Conservation (phyloP, 2,888 invertebrate species). For the Pedicia rivosa region DNA sequence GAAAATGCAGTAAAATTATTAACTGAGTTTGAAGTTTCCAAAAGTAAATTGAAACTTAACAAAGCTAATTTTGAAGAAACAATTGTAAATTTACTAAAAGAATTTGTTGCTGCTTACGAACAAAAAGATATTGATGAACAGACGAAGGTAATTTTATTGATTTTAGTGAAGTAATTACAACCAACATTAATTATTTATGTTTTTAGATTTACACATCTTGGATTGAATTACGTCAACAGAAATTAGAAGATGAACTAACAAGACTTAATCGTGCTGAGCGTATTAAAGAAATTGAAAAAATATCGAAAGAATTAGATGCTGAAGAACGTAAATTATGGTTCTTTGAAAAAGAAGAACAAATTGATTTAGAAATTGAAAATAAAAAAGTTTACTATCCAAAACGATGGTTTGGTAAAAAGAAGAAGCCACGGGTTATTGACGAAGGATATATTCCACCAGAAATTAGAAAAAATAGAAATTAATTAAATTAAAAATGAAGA, state of each 20-base stretch:
- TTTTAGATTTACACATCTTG: conserved; percentile 40
- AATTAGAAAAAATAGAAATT: conserved; percentile 21
- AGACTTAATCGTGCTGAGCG: conserved; percentile 33
- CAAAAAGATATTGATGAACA: conserved; percentile 28
- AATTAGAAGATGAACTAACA: conserved; percentile 41
- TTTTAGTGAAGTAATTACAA: conserved; percentile 6
- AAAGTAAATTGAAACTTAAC: conserved; percentile 21
- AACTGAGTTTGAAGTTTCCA: conserved; percentile 23
- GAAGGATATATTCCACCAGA: conserved; percentile 59
- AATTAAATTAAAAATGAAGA: no score
- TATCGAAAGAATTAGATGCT: conserved; percentile 31
- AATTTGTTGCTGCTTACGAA: conserved; percentile 22
- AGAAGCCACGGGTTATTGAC: conserved; percentile 33
- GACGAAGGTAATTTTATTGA: conserved; percentile 18
- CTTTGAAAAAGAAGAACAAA: conserved; percentile 64
- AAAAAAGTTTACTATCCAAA: conserved; percentile 34
- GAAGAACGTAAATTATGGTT: conserved; percentile 57
- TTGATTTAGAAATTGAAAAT: conserved; percentile 52
- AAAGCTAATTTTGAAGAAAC: conserved; percentile 16
- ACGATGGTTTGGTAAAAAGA: conserved; percentile 33
- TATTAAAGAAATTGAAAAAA: conserved; percentile 37
- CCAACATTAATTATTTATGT: conserved; percentile 9
- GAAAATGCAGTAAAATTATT: conserved; percentile 25
- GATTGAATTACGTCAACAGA: conserved; percentile 38
- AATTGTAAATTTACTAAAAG: conserved; percentile 19